Percentiles rank a stretch among this genome's conserved stretches.
These are phyloP conservation scores for Sylvicola cinctus DNA, from an alignment of 2,888 invertebrate genomes.

Conservation along the genomic window DNA sequence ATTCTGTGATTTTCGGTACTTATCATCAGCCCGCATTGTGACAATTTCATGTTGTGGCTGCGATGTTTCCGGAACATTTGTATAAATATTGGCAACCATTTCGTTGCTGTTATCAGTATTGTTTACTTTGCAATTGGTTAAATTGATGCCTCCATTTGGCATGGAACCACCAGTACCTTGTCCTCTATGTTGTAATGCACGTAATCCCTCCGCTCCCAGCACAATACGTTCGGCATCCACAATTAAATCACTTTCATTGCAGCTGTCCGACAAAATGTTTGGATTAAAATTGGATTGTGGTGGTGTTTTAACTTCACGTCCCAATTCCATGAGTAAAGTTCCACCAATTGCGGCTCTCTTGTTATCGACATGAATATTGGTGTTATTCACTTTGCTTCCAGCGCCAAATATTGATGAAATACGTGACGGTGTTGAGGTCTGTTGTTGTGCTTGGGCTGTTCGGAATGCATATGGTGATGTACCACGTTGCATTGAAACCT, in stretches of 20 bases:
- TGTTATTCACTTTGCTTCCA: slow-evolving; percentile 61
- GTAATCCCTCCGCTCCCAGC: slow-evolving; percentile 21
- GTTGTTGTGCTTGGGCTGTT: slow-evolving; percentile 15
- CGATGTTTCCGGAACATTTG: slow-evolving; percentile 38
- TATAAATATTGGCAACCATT: slow-evolving; percentile 36
- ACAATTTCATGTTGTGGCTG: slow-evolving; percentile 37
- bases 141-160: too few relatives aligned
- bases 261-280: slow-evolving; percentile 42
- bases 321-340: too few relatives aligned
- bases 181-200: slow-evolving; percentile 8
- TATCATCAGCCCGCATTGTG: slow-evolving; percentile 14
- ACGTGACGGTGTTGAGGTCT: background rate
- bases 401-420: slow-evolving; percentile 36
- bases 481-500: slow-evolving; percentile 16
- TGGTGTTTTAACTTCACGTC: slow-evolving; percentile 13
- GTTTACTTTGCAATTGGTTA: slow-evolving; percentile 1
- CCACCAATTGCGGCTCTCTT: slow-evolving; percentile 17
- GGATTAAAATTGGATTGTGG: slow-evolving; percentile 34
- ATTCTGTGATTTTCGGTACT: slow-evolving; percentile 15
- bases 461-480: slow-evolving; percentile 25
- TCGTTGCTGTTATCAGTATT: slow-evolving; percentile 13
- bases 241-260: slow-evolving; percentile 30
- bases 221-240: slow-evolving; percentile 19
- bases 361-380: slow-evolving; percentile 52
- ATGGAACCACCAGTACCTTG: too few relatives aligned